phyloP scores from a whole-genome alignment of 2,888 invertebrate species.

The Nemoura dubitans region DNA sequence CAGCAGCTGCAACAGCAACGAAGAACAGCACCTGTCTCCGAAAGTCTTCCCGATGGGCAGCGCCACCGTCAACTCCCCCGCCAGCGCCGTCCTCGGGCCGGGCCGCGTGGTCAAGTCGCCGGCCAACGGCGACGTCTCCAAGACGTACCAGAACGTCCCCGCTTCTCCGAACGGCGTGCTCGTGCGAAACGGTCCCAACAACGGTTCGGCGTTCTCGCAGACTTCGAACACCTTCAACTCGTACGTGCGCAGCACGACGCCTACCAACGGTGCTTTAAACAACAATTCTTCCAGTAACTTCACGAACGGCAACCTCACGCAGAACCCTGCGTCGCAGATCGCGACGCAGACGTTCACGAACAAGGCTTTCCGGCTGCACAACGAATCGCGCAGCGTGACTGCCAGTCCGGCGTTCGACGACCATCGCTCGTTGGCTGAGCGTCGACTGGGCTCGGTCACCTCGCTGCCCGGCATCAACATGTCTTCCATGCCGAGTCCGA shows the following conservation, averaged over 20 bases:
- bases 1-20: slow-evolving; percentile 53
- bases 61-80: slow-evolving; percentile 81
- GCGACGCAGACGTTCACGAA: slow-evolving; percentile 20
- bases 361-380: slow-evolving; percentile 14
- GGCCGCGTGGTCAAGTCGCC: slow-evolving; percentile 15
- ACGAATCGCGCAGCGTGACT: slow-evolving; percentile 17
- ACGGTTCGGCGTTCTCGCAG: slow-evolving; percentile 25
- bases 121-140: neutral
- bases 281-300: neutral
- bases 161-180: slow-evolving; percentile 8
- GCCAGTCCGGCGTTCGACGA: slow-evolving; percentile 26
- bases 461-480: slow-evolving; percentile 33
- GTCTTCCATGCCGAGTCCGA: slow-evolving; percentile 28
- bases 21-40: slow-evolving; percentile 66
- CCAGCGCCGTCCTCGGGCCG: slow-evolving; percentile 78
- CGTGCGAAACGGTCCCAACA: slow-evolving; percentile 29
- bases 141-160: slow-evolving; percentile 7
- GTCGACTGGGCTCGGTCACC: slow-evolving; percentile 26
- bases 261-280: slow-evolving; percentile 3
- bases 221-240: slow-evolving; percentile 1
- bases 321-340: neutral
- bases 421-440: slow-evolving; percentile 22
- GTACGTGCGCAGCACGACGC: neutral
- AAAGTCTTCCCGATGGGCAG: slow-evolving; percentile 85
- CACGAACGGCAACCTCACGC: slow-evolving; percentile 13